Evolutionary conservation across 2,888 invertebrate genomes (phyloP).

Genomic region (Tetragonula carbonaria): DNA sequence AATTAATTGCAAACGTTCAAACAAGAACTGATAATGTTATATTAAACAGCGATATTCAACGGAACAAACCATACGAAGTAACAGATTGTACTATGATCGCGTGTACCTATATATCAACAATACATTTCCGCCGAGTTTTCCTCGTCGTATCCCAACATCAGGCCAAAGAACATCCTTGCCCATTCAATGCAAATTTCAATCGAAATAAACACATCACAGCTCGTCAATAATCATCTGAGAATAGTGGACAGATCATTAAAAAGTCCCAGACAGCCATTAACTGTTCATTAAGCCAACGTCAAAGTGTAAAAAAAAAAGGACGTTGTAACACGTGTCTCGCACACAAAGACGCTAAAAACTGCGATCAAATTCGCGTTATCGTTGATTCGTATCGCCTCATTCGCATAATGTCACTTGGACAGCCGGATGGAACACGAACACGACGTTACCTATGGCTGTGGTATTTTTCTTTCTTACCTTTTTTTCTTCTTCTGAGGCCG

Average conservation of each 20-base stretch:
- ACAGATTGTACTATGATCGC: not conserved
- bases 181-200: conserved; percentile 11
- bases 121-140: not conserved
- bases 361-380: conserved; percentile 12
- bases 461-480: not conserved
- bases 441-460: not conserved
- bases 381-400: not conserved
- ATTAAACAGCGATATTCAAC: not conserved
- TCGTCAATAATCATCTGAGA: not conserved
- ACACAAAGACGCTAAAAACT: not conserved
- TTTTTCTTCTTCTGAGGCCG: not conserved
- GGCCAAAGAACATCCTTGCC: not conserved
- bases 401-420: conserved; percentile 24
- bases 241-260: not conserved
- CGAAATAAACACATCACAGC: not conserved
- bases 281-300: not conserved
- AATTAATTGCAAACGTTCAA: not conserved
- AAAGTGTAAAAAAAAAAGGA: not conserved
- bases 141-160: not conserved
- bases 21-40: not conserved
- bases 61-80: not conserved
- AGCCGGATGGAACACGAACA: not conserved
- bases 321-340: not conserved
- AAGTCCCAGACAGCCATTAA: not conserved
- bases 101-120: not conserved